Base-by-base conservation (phyloP, 2,797 vertebrate genomes). In the Micropoecilia bifurca region DNA sequence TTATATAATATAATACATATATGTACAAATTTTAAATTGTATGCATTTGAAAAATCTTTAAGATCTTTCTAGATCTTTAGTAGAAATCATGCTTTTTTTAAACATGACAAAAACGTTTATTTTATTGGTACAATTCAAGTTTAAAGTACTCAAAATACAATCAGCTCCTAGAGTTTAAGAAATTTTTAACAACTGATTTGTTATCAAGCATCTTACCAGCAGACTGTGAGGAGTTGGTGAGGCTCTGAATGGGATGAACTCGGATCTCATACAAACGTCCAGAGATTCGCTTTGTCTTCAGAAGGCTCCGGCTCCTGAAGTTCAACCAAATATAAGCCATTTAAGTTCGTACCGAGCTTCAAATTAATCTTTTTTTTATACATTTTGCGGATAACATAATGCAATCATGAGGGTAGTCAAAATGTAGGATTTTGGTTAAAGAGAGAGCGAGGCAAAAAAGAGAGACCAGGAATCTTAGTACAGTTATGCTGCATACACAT, bases 271-370 rank as follows among this genome's bases (percentile, higher is more conserved):
- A 97, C 46, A 99, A 96, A 83, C 97, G 97, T 14, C 96, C 97
- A 71, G 98, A 99, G 91, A 99, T 95, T 90, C 98, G 97, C 88
- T 93, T 96, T 87, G 96, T 97, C 89, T 97, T 99, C 94, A 97
- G 95, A 83, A 99, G 92, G 90, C 97, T 98, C 89, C 97, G 95
- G 83, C 97, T 99, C 93, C 98, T 99, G 46, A 77, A 83, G 53
- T 36, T 61, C 76, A 84, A 74, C 22, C 84, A 80, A 76, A 25
- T 48, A 83, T 3, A 81, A 72, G 39, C 57, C 5, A 8, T 46
- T 10, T 80, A 8, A 76, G 20, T 47, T 72, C 22, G 6, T 3
- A 68, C 1, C 36, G 20, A 68, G 22, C 33, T 36, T 47, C 41
- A 48, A 22, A 71, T 61, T 36, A 3, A 83, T 4, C 25, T 18